Conservation (phyloP, 2,797 vertebrate species). For the Knipowitschia caucasica region DNA sequence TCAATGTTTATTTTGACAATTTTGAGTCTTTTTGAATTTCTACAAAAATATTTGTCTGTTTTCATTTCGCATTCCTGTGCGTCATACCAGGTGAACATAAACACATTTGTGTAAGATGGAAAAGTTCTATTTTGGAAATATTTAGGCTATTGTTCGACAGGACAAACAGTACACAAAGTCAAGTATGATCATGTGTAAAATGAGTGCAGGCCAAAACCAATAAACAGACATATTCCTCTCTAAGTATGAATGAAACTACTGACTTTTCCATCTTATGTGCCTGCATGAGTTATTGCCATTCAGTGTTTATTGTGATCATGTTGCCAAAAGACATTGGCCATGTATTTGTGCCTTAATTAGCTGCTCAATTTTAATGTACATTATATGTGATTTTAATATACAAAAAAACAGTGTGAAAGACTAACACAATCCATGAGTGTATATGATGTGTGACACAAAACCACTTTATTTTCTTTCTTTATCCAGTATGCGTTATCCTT, state of each 20-base stretch:
- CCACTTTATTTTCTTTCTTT: slow-evolving; percentile 23
- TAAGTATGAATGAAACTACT: neutral
- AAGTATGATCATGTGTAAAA: too few species aligned
- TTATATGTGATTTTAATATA: slow-evolving; percentile 49
- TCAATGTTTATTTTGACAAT: slow-evolving; percentile 30
- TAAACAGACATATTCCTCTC: neutral
- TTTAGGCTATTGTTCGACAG: neutral
- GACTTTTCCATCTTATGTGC: neutral
- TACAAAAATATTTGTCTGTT: slow-evolving; percentile 34
- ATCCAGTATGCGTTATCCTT: slow-evolving; percentile 18
- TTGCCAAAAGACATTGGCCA: slow-evolving; percentile 21
- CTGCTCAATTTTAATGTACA: slow-evolving; percentile 65
- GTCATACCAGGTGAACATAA: slow-evolving; percentile 17
- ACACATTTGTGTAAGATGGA: neutral
- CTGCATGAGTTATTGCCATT: slow-evolving; percentile 29
- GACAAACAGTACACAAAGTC: too few species aligned
- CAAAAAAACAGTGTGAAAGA: slow-evolving; percentile 41
- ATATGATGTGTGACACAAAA: slow-evolving; percentile 15
- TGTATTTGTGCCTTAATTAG: slow-evolving; percentile 40
- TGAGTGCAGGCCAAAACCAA: neutral
- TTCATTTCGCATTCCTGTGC: slow-evolving; percentile 74
- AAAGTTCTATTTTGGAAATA: neutral
- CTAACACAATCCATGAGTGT: slow-evolving; percentile 12
- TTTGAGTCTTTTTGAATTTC: slow-evolving; percentile 31
- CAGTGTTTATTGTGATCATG: slow-evolving; percentile 53